These are phyloP conservation scores for Chloroceryle aenea DNA, from an alignment of 2,113 vertebrate genomes.

Conservation along the genomic window DNA sequence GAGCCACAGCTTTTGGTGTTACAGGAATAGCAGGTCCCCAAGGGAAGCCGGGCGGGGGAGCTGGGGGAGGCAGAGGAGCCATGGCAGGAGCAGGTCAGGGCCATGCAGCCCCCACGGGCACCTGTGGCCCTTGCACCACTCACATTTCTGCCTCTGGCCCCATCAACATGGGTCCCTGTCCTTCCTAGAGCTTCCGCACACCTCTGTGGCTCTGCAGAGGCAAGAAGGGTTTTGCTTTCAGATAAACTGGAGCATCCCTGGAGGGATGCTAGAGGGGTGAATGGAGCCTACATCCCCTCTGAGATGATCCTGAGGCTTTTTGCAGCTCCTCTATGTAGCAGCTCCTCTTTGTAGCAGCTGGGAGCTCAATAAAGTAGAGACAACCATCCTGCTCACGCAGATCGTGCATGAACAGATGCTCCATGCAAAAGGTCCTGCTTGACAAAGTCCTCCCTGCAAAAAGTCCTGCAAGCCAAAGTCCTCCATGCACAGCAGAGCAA, in stretches of 20 bases:
- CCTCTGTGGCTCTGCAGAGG: neutral
- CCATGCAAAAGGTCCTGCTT: too few relatives aligned
- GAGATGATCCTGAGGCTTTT: neutral
- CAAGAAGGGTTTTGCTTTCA: rapidly evolving
- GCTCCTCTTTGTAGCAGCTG: rapidly evolving
- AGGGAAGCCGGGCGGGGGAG: neutral
- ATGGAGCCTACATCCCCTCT: rapidly evolving
- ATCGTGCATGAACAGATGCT: too few relatives aligned
- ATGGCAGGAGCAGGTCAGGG: rapidly evolving
- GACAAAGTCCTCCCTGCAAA: too few relatives aligned
- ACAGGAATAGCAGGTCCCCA: conserved; percentile 51
- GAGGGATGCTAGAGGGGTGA: neutral
- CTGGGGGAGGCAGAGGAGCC: neutral
- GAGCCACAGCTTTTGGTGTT: neutral
- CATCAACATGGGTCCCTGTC: neutral
- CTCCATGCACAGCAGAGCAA: rapidly evolving
- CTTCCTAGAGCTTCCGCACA: neutral
- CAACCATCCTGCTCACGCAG: too few relatives aligned
- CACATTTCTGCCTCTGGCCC: neutral
- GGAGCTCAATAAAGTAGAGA: neutral
- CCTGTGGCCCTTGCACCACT: neutral
- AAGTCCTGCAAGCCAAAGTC: too few relatives aligned
- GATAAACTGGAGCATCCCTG: neutral
- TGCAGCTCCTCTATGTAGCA: rapidly evolving
- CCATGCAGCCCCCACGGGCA: neutral